Base-by-base conservation (phyloP, 2,113 vertebrate genomes). In the Myotis yumanensis region DNA sequence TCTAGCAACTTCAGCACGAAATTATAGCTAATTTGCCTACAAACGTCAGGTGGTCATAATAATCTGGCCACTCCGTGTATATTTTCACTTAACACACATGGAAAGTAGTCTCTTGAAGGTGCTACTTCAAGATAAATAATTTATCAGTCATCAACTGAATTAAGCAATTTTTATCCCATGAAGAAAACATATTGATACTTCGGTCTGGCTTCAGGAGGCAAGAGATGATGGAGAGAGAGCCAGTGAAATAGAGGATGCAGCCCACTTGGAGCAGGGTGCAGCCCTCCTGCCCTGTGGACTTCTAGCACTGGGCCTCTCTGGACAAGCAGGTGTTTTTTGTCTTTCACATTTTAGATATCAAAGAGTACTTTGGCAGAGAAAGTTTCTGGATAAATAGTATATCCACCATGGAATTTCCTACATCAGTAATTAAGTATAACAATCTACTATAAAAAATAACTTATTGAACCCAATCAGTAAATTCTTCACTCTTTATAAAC, bases 51-150 rank as follows among this genome's bases (percentile, higher is more conserved):
- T 43, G 43, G 43, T 43, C 43, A 43, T 43, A 43, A 43, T 43
- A 43, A 43, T 43, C 43, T 43, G 43, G 43, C 43, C 43, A 43
- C 37, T 37, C 43, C 7, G 43, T 43, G 43, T 43, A 62, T 62
- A 43, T 73, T 88, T 95, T 86, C 64, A 80, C 71, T 84, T 69
- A 54, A 85, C 32, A 51, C n/a, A 64, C 0, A 16, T 18, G 86
- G 82, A 72, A 94, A 76, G 52, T 52, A 69, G 66, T 64, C 40
- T 81, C 14, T 46, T 84, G 17, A 82, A 87, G n/a, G 12, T 76
- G 30, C n/a, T 68, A 52, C 51, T 76, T 88, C 48, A 90, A 85
- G 69, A 79, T 59, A 88, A 95, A 69, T 81, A 66, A 48, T 73
- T 72, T 52, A 84, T 11, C 12, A 79, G 32, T 37, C 52, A 75